phyloP scores from a whole-genome alignment of 23 tunicate genomes.

The Corella eumyota region DNA sequence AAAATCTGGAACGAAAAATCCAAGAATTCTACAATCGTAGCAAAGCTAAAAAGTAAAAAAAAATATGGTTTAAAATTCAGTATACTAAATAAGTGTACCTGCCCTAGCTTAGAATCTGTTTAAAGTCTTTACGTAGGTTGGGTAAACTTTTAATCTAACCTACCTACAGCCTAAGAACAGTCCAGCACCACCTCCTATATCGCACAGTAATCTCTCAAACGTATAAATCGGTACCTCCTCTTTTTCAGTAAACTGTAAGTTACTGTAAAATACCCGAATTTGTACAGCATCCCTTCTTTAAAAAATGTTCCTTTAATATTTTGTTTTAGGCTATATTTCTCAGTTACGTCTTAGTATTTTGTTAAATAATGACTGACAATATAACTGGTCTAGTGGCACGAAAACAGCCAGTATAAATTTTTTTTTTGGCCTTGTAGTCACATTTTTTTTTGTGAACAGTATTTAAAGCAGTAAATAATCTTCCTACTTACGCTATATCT shows the following conservation, averaged over 20 bases:
- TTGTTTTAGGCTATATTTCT: too few species aligned
- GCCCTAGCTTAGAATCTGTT: too few species aligned
- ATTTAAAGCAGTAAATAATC: background rate
- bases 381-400: too few species aligned
- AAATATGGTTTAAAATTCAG: too few species aligned
- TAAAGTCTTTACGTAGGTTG: too few species aligned
- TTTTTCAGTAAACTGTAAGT: background rate
- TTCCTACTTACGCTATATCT: background rate
- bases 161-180: constrained; percentile 20
- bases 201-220: constrained; percentile 25
- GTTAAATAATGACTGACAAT: too few species aligned
- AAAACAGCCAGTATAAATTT: too few species aligned
- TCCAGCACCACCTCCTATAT: constrained; percentile 43
- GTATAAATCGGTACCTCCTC: constrained; percentile 11
- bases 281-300: background rate
- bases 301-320: too few species aligned
- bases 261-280: background rate
- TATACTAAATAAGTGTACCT: too few species aligned
- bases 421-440: too few species aligned
- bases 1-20: constrained; percentile 8
- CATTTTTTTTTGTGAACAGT: too few species aligned
- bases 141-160: background rate
- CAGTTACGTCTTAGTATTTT: too few species aligned
- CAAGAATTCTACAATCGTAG: constrained; percentile 20
- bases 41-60: constrained; percentile 11